phyloP scores from a whole-genome alignment of 2,113 vertebrate genomes.

The Python bivittatus region DNA sequence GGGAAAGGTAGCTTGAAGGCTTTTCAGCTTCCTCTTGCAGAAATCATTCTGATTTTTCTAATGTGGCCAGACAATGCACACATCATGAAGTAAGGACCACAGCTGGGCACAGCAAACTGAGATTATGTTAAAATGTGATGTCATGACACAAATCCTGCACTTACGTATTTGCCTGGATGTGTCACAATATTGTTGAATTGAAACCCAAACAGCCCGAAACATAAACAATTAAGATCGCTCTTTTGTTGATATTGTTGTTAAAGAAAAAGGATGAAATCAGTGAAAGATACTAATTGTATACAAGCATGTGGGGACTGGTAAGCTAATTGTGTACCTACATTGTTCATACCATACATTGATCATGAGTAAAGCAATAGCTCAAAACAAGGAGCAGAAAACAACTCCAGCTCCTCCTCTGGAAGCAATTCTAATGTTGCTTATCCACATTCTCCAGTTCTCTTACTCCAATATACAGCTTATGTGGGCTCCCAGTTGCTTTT shows the following conservation, averaged over 20 bases:
- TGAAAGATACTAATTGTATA: background rate
- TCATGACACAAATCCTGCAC: background rate
- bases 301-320: background rate
- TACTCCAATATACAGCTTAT: background rate
- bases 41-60: background rate
- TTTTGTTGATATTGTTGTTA: background rate
- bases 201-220: background rate
- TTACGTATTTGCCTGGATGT: background rate
- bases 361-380: background rate
- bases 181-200: background rate
- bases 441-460: background rate
- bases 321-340: background rate
- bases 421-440: background rate
- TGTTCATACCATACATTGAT: background rate
- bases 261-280: background rate
- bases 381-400: background rate
- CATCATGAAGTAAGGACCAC: background rate
- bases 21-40: background rate
- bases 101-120: background rate
- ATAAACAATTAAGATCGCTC: background rate
- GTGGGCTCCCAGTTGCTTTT: background rate
- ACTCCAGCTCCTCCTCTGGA: background rate
- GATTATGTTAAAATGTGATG: background rate
- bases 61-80: background rate
- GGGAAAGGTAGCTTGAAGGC: background rate